These are phyloP conservation scores for Odobenus rosmarus DNA, from an alignment of 2,113 vertebrate species.

Conservation along the genomic window DNA sequence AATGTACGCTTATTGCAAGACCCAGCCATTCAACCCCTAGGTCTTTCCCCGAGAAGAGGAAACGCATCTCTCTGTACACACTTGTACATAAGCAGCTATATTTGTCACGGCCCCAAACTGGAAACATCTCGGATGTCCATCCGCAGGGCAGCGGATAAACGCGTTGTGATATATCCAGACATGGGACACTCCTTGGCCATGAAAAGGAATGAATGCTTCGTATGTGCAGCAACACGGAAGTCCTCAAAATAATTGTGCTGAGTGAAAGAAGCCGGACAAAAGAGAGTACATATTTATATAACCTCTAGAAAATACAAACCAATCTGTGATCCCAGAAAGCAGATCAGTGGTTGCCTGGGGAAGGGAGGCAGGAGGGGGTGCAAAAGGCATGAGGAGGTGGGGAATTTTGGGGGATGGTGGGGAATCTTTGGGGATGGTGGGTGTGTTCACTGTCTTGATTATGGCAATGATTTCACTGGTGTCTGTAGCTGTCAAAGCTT, in stretches of 20 bases:
- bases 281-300: neutral
- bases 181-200: neutral
- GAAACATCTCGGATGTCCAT: accelerated
- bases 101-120: neutral
- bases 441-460: neutral
- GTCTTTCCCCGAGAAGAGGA: neutral
- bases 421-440: neutral
- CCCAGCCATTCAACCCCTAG: neutral
- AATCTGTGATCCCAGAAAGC: neutral
- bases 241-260: neutral
- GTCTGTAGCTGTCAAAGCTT: neutral
- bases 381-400: neutral
- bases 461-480: neutral
- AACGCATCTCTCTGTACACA: neutral
- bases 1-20: too few species aligned
- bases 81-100: neutral
- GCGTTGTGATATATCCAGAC: too few species aligned
- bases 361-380: neutral
- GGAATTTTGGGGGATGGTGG: neutral
- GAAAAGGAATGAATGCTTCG: neutral
- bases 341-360: neutral
- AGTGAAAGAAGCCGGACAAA: neutral
- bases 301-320: neutral
- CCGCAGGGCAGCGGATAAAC: neutral
- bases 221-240: too few species aligned